Evolutionary conservation across 2,888 invertebrate species (phyloP).

Genomic region (Escarpia spicata): DNA sequence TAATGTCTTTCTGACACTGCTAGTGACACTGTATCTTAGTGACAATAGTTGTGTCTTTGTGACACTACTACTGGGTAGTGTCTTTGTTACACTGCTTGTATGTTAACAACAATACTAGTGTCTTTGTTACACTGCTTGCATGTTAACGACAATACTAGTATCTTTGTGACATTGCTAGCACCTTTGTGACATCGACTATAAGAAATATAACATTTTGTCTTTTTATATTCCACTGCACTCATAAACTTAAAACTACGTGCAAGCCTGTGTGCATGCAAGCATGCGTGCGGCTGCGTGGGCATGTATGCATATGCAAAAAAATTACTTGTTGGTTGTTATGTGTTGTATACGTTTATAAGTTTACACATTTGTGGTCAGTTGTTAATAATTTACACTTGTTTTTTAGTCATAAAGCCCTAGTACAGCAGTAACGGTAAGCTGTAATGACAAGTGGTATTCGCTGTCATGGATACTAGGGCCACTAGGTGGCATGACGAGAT

Average conservation of each 20-base stretch:
- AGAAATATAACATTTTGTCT: not conserved
- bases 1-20: not conserved
- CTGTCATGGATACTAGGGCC: too few relatives aligned
- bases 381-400: not conserved
- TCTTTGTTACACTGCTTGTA: not conserved
- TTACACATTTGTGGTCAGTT: not conserved
- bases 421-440: too few relatives aligned
- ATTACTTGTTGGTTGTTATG: too few relatives aligned
- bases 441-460: too few relatives aligned
- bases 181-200: not conserved
- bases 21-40: not conserved
- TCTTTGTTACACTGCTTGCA: not conserved
- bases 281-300: not conserved
- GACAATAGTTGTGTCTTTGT: not conserved
- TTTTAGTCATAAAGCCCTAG: not conserved
- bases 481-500: too few relatives aligned
- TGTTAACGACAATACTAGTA: not conserved
- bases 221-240: not conserved
- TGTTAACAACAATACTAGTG: not conserved
- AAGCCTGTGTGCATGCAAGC: too few relatives aligned
- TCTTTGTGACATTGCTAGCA: not conserved
- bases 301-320: not conserved
- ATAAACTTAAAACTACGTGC: not conserved
- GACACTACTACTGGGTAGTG: not conserved
- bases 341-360: not conserved